Evolutionary conservation across 2,888 invertebrate species (phyloP), one percentile per base, ranked within the genome.

Genomic region (Campoletis raptor): DNA sequence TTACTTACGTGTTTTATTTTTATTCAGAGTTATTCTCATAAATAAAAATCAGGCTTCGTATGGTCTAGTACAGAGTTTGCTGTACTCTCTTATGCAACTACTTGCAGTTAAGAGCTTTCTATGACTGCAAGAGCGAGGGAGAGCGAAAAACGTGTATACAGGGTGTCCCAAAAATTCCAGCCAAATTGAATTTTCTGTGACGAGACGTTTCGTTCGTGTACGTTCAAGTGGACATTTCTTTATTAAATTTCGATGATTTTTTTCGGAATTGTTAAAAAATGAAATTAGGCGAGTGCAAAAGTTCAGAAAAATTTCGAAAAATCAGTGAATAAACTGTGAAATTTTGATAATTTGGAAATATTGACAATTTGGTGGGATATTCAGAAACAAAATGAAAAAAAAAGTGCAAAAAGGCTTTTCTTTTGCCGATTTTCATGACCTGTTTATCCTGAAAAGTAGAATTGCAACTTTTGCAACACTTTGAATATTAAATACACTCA

Each of bases 61-160:
- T 64, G 57, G 78, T 40, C 57, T 66, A 30, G 40, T 69, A 37
- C 61, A 64, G 24, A 64, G 72, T 54, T 64, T 73, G 77, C 69
- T 57, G 79, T 74, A 67, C 70, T 48, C 30, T 82, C 81, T 85
- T 85, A 85, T 74, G 83, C 85, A 83, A 85, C 74, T 36, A 66
- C 64, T 74, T 45, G 57, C 15, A 40, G 54, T 48, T 48, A 74
- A 66, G 74, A 74, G 74, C 74, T 85, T 82, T 85, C 81, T 73
- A 82, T 37, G 66, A 67, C 45, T 77, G 40, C 72, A 73, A 52
- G 45, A 45, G 72, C 77, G 74, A 70, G 64, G n/a, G 45, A 30
- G 48, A 45, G 37, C 45, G 48, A 61, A 18, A 12, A 24, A 9
- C 45, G 15, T 42, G 48, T 30, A 18, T 37, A 52, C 37, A 52